Base-by-base conservation (phyloP, 1,140 invertebrate species). In the Cyclina sinensis region DNA sequence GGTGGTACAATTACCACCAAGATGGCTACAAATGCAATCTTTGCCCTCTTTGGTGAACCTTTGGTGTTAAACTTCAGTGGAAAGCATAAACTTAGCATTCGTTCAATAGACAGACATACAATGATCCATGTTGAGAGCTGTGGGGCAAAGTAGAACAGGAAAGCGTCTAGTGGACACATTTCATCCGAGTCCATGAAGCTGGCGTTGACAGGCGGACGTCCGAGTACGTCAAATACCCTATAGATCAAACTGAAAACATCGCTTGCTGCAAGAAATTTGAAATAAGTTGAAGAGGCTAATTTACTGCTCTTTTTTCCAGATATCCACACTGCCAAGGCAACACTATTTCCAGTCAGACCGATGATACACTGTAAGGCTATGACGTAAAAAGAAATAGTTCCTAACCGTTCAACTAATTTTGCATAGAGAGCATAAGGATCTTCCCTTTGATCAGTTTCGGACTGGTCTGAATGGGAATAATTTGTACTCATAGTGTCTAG, bases 91-190 rank as follows among this genome's bases (percentile, higher is more conserved):
- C 65, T 70, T 1, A 70, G 21, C 65, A 37, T 39, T 21, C 65
- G 2, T 70, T 70, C 65, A 1, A 70, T 16, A n/a, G 65, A 37
- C 1, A 70, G 32, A n/a, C 32, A 35, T 4, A 70, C 65, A 18
- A 70, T 27, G 32, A 70, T 70, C 65, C 65, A 70, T 2, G 65
- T 39, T 3, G 65, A 70, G 32, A 70, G 65, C n/a, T 70, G 65
- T 1, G 65, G 65, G 5, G 32, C 65, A 39, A 70, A 37, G 21
- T 2, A 37, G 32, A 70, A 37, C 35, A 39, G 32, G 21, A 37
- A 70, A 30, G 65, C 30, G 21, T 39, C 32, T 39, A 70, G 12
- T 7, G 21, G 14, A n/a, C 65, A 70, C 7, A 37, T 18, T 37
- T 4, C 65, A 16, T 62, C 57, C 3, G 57, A 62, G n/a, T 27